These are phyloP conservation scores for Pangasianodon gigas DNA, from an alignment of 2,113 vertebrate genomes.

Conservation along the genomic window DNA sequence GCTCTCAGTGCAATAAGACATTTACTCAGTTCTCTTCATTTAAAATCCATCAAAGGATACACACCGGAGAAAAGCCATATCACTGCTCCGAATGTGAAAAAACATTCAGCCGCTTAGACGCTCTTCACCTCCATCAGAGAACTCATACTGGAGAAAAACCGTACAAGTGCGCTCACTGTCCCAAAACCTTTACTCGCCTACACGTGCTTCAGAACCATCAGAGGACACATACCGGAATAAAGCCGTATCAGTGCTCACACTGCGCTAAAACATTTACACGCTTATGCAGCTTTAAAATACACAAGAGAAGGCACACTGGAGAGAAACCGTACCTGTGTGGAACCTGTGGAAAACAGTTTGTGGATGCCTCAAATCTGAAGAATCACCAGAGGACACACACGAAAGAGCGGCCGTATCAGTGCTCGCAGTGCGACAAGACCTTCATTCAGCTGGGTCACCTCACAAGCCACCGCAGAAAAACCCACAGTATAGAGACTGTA, in stretches of 20 bases:
- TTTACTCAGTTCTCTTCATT: conserved; percentile 24
- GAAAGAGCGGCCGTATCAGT: conserved; percentile 46
- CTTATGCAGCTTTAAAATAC: conserved; percentile 31
- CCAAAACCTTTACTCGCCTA: conserved; percentile 22
- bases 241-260: conserved; percentile 39
- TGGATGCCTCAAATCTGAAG: conserved; percentile 41
- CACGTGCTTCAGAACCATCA: conserved; percentile 41
- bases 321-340: conserved; percentile 44
- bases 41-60: conserved; percentile 31
- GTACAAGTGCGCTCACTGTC: conserved; percentile 37
- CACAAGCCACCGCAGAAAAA: conserved; percentile 29
- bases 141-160: conserved; percentile 42
- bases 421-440: conserved; percentile 40
- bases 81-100: not conserved
- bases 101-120: conserved; percentile 14
- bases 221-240: conserved; percentile 37
- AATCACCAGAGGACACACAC: conserved; percentile 43
- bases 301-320: conserved; percentile 41
- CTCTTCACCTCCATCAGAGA: conserved; percentile 4
- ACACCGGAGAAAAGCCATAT: conserved; percentile 39
- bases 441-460: conserved; percentile 45
- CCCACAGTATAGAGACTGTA: not conserved
- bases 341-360: conserved; percentile 36
- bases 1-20: conserved; percentile 29
- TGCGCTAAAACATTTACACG: conserved; percentile 26